Evolutionary conservation across 2,888 invertebrate genomes (phyloP), one percentile per base, ranked within the genome.

Genomic region (Chaetogeoica ovagalla): DNA sequence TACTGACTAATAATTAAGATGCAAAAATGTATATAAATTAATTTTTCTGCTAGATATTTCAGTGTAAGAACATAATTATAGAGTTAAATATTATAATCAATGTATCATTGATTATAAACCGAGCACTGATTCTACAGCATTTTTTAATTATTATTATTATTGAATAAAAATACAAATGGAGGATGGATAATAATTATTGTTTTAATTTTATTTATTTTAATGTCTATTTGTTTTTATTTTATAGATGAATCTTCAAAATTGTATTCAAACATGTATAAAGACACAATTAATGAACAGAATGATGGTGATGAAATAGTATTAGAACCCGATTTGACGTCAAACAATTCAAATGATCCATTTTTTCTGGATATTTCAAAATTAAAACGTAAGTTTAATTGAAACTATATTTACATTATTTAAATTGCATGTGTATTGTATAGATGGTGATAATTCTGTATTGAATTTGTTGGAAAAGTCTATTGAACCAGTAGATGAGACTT

Each of bases 401-500:
- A 52, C 63, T 23, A 19, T 72, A 59, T 70, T 62, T 48, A 7
- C 13, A 60, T 57, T 65, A 13, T 8, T 17, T 68, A 30, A 17
- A 6, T 77, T 43, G 59, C 13, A 55, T 62, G 15, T 63, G n/a
- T 69, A 52, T 73, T 65, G 11, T 30, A 30, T 30, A 81, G 81
- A 69, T 79, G 66, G 66, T 13, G 82, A 81, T 66, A 74, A 71
- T 71, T 71, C 70, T 15, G 79, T 79, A 30, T 79, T 79, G 62
- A 79, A 79, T n/a, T 70, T 96, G 91, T 90, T 95, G 57, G 79
- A 79, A 63, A 71, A 79, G 13, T 70, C 79, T 63, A 79, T 79
- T n/a, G 79, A 79, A 85, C 92, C 94, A 73, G 89, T 91, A 37
- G 95, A 95, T 86, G 91, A 91, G 83, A 90, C 88, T 87, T 92